Base-by-base conservation (phyloP, 1,140 invertebrate species). In the Schlechtendalia chinensis region DNA sequence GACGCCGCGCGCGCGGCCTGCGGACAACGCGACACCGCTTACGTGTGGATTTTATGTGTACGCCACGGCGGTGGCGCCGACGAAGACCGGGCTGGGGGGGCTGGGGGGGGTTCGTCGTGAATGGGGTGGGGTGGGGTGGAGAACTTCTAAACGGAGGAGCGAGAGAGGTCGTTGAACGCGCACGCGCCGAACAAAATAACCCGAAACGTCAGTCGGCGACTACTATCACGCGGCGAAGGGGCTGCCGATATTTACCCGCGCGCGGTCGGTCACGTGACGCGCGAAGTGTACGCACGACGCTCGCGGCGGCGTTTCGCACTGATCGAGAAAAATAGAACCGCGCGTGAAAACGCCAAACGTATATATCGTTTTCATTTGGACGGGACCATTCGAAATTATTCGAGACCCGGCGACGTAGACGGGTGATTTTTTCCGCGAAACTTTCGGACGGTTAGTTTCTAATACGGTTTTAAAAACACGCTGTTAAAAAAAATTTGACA, bases 81-180 rank as follows among this genome's bases (percentile, higher is more conserved):
- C n/a, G n/a, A n/a, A n/a, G n/a, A n/a, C n/a, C n/a, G n/a, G 61
- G 24, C 10, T 4, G 16, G 4, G 47, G 16, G 4, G 24, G 19
- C 17, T 17, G 19, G 16, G 61, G 61, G 65, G 39, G 32, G 32
- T 39, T 39, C 8, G 32, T 39, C 5, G 39, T 12, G n/a, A 24
- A 67, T 45, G 63, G n/a, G 0, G 19, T 67, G 29, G 12, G 29
- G 50, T 50, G 11, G 27, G 14, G 27, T 24, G 12, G 39, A 59
- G 58, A 77, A 14, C 65, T 22, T 24, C 65, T 50, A 50, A 69
- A 69, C 65, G 65, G 65, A 3, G 65, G 5, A 29, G 69, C 24
- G 69, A 58, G 32, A 58, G 32, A 79, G 75, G 75, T 79, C 75
- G 75, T 79, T 79, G 75, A 79, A 79, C 75, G 75, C 75, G 75